Conservation (phyloP, 2,888 invertebrate genomes). For the Tubulanus polymorphus region DNA sequence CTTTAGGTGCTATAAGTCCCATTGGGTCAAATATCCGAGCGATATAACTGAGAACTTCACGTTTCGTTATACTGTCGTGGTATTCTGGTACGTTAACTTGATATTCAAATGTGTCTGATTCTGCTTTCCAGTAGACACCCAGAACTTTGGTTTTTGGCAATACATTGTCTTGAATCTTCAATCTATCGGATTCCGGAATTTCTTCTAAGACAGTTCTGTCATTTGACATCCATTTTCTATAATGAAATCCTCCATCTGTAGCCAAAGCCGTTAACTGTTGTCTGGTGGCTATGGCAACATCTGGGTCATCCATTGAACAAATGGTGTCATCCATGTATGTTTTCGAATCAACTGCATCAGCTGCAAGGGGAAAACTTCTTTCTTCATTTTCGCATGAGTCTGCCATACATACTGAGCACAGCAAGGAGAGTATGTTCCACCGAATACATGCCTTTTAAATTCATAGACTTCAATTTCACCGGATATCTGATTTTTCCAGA, state of each 20-base stretch:
- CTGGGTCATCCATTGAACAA: background rate
- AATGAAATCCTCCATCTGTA: slow-evolving; percentile 7
- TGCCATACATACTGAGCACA: too few species aligned
- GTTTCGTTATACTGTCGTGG: slow-evolving; percentile 24
- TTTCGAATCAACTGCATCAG: background rate
- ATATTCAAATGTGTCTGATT: slow-evolving; percentile 16
- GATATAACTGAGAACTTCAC: slow-evolving; percentile 22
- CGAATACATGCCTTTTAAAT: too few species aligned
- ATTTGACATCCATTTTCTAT: slow-evolving; percentile 10
- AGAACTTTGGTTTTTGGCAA: slow-evolving; percentile 20
- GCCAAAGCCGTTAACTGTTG: background rate
- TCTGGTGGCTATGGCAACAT: background rate
- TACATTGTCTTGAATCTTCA: slow-evolving; percentile 11
- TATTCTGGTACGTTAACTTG: slow-evolving; percentile 3
- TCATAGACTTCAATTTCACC: too few species aligned
- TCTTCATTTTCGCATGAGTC: too few species aligned
- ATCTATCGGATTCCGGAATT: slow-evolving; percentile 17
- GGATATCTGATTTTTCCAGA: too few species aligned
- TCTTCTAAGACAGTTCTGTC: slow-evolving; percentile 13
- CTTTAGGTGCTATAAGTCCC: slow-evolving; percentile 29
- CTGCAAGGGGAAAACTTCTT: too few species aligned
- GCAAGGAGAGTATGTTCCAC: too few species aligned
- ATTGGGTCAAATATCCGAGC: slow-evolving; percentile 36
- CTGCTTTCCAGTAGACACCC: slow-evolving; percentile 16
- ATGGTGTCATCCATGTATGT: background rate